Conservation (phyloP, 2,113 vertebrate genomes). For the Platycercus adscitus region DNA sequence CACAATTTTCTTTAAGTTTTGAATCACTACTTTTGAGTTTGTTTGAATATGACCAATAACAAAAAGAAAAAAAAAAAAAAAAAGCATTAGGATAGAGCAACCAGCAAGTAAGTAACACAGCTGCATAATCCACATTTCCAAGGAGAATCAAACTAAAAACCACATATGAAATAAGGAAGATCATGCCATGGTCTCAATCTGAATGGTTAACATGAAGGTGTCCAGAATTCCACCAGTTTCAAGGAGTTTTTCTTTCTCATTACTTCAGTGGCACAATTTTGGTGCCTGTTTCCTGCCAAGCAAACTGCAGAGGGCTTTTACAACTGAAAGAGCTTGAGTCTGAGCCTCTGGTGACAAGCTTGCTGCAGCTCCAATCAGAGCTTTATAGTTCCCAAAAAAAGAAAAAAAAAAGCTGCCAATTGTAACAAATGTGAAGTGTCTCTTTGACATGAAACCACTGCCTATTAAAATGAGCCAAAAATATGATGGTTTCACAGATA, state of each 20-base stretch:
- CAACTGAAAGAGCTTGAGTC: slow-evolving; percentile 30
- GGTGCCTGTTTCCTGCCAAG: slow-evolving; percentile 51
- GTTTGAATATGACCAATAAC: not conserved
- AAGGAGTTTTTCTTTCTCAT: slow-evolving; percentile 18
- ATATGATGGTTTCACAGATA: slow-evolving; percentile 47
- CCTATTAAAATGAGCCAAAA: slow-evolving; percentile 60
- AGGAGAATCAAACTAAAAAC: not conserved
- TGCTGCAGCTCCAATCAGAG: slow-evolving; percentile 1
- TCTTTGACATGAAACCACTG: slow-evolving; percentile 49
- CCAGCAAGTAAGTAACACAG: not conserved
- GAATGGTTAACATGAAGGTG: slow-evolving; percentile 25
- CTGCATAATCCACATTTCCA: not conserved
- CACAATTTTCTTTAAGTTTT: not conserved
- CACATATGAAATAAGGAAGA: not conserved
- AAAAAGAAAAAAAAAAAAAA: not conserved
- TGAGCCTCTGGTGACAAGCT: slow-evolving; percentile 55
- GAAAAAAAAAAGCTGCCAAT: not conserved
- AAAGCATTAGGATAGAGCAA: not conserved
- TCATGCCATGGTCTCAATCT: slow-evolving; percentile 20
- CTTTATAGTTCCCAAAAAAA: not conserved
- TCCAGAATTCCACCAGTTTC: slow-evolving; percentile 18
- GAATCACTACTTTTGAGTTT: not conserved
- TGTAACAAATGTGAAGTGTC: slow-evolving; percentile 53
- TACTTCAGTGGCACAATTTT: slow-evolving; percentile 67
- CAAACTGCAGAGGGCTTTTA: slow-evolving; percentile 58